Evolutionary conservation across 2,888 invertebrate genomes (phyloP).

Genomic region (Gortyna flavago): DNA sequence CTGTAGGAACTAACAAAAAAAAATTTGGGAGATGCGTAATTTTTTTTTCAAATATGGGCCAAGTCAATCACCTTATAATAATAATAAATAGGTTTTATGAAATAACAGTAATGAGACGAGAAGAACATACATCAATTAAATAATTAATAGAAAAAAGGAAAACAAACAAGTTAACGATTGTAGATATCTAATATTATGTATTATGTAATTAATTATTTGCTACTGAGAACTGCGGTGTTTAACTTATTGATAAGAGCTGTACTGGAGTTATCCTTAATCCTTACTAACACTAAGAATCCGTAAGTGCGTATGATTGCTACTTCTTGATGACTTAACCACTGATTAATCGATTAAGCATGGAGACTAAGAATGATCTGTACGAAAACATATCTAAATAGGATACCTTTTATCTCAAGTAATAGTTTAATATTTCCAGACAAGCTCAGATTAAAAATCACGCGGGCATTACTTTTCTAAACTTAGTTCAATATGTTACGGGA

Average conservation of each 20-base stretch:
- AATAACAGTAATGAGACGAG: neutral
- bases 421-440: neutral
- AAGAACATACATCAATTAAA: neutral
- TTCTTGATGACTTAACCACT: too few relatives aligned
- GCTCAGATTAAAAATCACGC: neutral
- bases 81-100: neutral
- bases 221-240: neutral
- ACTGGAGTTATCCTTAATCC: neutral
- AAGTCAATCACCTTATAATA: slow-evolving; percentile 1
- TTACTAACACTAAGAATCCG: too few relatives aligned
- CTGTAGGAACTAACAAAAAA: neutral
- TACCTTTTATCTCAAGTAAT: neutral
- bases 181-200: too few relatives aligned
- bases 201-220: neutral
- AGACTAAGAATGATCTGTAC: neutral
- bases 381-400: neutral
- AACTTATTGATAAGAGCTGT: neutral
- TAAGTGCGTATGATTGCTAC: neutral
- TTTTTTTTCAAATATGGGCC: neutral
- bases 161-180: neutral
- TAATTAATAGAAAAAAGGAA: neutral
- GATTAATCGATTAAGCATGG: neutral
- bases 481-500: neutral
- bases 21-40: neutral
- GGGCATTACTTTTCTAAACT: neutral